phyloP scores from a whole-genome alignment of 2,797 vertebrate genomes.

The Poeciliopsis paucimaculata region DNA sequence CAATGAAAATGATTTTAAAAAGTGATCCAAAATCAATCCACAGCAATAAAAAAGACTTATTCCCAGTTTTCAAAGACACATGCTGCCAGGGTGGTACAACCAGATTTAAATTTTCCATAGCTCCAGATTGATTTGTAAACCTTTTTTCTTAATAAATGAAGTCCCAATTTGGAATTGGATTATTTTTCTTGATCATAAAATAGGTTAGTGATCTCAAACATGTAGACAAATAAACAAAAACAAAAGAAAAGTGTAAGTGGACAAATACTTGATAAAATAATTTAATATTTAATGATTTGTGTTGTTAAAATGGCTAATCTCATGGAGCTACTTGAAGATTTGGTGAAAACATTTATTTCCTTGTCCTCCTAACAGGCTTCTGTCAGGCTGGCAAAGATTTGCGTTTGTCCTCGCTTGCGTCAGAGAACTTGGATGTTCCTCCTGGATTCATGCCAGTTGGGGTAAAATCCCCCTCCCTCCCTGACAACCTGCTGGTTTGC shows the following conservation, averaged over 20 bases:
- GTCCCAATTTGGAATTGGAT: no score
- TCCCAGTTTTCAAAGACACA: neutral
- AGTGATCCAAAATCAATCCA: neutral
- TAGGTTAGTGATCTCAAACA: neutral
- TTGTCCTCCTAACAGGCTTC: conserved; percentile 79
- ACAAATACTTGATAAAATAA: neutral
- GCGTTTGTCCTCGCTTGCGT: conserved; percentile 87
- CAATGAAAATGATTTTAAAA: neutral
- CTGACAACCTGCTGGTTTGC: conserved; percentile 92
- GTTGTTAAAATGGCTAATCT: neutral
- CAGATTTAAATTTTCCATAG: neutral
- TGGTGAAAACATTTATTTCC: neutral
- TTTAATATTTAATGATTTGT: neutral
- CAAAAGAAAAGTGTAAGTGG: neutral
- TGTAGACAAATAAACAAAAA: neutral
- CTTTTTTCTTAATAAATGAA: neutral
- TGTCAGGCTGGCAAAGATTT: conserved; percentile 96
- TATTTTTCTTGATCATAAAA: neutral
- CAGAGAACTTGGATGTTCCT: conserved; percentile 87
- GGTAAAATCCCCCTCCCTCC: conserved; percentile 88
- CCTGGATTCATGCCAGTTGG: conserved; percentile 91
- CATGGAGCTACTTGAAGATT: neutral
- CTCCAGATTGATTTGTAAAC: no score
- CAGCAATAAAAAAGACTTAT: neutral
- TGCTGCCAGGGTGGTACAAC: neutral